These are phyloP conservation scores for Mungos mungo DNA, from an alignment of 2,113 vertebrate genomes.

Conservation along the genomic window DNA sequence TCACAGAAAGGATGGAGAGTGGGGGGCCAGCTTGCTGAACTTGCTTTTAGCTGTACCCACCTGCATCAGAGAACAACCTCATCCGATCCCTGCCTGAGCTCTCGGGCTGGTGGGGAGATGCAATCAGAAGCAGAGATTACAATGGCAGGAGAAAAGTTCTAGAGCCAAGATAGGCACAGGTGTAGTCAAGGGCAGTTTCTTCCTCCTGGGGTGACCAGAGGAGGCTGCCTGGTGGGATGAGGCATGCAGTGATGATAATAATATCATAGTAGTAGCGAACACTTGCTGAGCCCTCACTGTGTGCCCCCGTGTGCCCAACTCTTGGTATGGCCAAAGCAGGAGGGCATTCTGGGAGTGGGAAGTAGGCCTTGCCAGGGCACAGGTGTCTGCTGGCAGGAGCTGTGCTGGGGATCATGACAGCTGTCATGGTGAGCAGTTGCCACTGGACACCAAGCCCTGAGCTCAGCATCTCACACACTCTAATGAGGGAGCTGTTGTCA, in stretches of 20 bases:
- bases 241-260: not conserved
- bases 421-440: fast-evolving
- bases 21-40: not conserved
- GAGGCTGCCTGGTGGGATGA: not conserved
- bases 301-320: not conserved
- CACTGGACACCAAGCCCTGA: not conserved
- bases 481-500: not conserved
- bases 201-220: not conserved
- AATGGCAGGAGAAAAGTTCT: not conserved
- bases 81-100: not conserved
- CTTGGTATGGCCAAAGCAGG: not conserved
- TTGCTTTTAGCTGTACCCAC: not conserved
- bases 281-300: not conserved
- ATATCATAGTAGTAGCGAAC: not conserved
- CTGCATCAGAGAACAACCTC: not conserved
- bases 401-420: not conserved
- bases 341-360: not conserved
- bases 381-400: not conserved
- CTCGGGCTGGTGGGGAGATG: not conserved
- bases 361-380: not conserved
- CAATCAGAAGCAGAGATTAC: not conserved
- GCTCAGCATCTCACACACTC: not conserved
- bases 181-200: not conserved
- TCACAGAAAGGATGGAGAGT: not conserved
- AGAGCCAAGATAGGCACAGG: not conserved